Evolutionary conservation across 2,797 vertebrate genomes (phyloP), one percentile per base, ranked within the genome.

Genomic region (Adelosebastes latens): DNA sequence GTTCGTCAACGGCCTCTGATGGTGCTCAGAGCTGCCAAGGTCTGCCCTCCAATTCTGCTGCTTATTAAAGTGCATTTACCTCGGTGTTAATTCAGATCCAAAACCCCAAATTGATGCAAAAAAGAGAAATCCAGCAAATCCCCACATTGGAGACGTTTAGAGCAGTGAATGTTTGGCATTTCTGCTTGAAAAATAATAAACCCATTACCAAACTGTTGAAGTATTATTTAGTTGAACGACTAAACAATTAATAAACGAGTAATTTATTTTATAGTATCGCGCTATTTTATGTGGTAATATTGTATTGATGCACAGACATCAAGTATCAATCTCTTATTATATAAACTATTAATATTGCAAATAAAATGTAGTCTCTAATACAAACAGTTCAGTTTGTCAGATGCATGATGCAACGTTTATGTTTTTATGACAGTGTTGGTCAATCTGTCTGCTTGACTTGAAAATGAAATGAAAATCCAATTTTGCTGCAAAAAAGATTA

Each of bases 1-100:
- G 53, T 65, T 70, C 13, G 72, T 75, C 66, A 42, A 61, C 4
- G n/a, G 64, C 34, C 36, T 75, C 60, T n/a, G 72, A 58, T 25
- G 42, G 24, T 20, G 24, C 29, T 39, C 20, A 18, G 31, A 36
- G 70, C 22, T 25, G 63, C 60, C 6, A 4, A 11, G 39, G 46
- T 61, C 60, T 65, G 42, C 46, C 8, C 32, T 53, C 22, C 20
- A 58, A 22, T 2, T 27, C 25, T 24, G 9, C 52, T n/a, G 5
- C 59, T 71, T 46, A 67, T 36, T 36, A 27, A 3, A 32, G 49
- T 42, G 46, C 46, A 49, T 49, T 49, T 49, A 49, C 18, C 46
- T 18, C 46, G 3, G 46, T 49, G 46, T 71, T 69, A 34, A 39
- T 27, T 66, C 20, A 55, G 29, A 16, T n/a, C 25, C 16, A 31